Evolutionary conservation across 2,888 invertebrate species (phyloP).

Genomic region (Nomada fabriciana): DNA sequence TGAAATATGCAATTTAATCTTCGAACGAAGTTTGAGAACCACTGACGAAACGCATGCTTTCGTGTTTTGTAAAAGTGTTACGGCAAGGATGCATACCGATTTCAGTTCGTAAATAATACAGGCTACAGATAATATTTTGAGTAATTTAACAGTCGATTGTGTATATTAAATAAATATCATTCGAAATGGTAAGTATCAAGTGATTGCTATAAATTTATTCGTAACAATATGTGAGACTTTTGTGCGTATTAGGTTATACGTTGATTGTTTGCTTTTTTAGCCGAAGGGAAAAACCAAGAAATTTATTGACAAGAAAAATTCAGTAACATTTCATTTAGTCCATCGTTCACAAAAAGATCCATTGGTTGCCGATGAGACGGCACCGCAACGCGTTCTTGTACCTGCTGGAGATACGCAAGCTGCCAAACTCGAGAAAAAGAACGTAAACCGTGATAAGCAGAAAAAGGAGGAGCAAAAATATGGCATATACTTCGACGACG

Average conservation of each 20-base stretch:
- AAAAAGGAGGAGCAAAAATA: constrained; percentile 92
- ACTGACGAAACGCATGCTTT: constrained; percentile 43
- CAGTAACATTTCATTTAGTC: constrained; percentile 96
- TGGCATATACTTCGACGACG: constrained; percentile 97
- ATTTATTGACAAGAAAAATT: constrained; percentile 96
- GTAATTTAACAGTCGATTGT: neutral
- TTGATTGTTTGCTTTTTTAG: constrained; percentile 78
- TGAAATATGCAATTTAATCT: neutral
- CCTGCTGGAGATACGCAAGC: constrained; percentile 84
- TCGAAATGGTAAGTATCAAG: constrained; percentile 59
- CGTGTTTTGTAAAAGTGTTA: neutral
- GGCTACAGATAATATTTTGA: neutral
- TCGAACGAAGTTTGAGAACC: constrained; percentile 36
- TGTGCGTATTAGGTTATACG: constrained; percentile 21
- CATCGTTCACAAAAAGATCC: constrained; percentile 98
- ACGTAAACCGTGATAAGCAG: constrained; percentile 83
- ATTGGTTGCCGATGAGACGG: constrained; percentile 93
- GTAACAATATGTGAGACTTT: neutral
- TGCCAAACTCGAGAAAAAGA: constrained; percentile 67
- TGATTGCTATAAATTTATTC: neutral
- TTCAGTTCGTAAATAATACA: neutral
- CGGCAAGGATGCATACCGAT: neutral
- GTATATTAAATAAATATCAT: neutral
- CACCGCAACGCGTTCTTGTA: constrained; percentile 94
- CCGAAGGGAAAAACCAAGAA: constrained; percentile 89